Evolutionary conservation across 2,113 vertebrate genomes (phyloP).

Genomic region (Callipepla squamata): DNA sequence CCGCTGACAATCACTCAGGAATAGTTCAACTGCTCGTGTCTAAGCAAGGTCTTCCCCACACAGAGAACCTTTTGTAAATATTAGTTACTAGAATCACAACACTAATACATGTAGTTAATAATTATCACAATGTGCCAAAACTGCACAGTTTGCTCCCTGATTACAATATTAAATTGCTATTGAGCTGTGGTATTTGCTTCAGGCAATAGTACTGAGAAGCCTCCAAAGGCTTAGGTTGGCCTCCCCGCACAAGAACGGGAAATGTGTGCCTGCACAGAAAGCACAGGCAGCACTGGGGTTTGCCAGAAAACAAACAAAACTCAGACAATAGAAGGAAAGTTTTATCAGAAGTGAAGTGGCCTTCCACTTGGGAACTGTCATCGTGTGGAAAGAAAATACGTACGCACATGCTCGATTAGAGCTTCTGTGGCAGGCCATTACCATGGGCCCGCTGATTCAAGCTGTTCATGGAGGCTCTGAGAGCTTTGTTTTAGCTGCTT

Average conservation of each 20-base stretch:
- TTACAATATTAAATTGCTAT: constrained; percentile 84
- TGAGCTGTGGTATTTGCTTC: constrained; percentile 82
- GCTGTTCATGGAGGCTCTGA: constrained; percentile 25
- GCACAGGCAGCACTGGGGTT: constrained; percentile 73
- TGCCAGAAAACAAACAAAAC: constrained; percentile 82
- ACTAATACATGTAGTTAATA: constrained; percentile 83
- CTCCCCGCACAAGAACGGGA: constrained; percentile 72
- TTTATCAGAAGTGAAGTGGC: constrained; percentile 79
- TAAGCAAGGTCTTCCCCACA: constrained; percentile 75
- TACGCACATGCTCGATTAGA: constrained; percentile 22
- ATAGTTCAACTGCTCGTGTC: constrained; percentile 70
- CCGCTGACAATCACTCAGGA: constrained; percentile 78
- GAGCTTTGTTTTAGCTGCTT: constrained; percentile 69
- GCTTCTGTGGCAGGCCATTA: constrained; percentile 67
- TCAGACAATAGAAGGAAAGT: constrained; percentile 80
- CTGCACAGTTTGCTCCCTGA: constrained; percentile 83
- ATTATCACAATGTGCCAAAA: constrained; percentile 81
- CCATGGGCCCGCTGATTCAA: constrained; percentile 46
- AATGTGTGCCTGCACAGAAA: constrained; percentile 66
- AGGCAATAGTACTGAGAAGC: constrained; percentile 80
- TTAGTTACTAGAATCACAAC: constrained; percentile 81
- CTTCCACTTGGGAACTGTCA: constrained; percentile 81
- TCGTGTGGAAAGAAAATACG: constrained; percentile 67
- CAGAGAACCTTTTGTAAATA: constrained; percentile 83
- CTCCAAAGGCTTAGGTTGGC: constrained; percentile 80